These are phyloP conservation scores for Mythimna vitellina DNA, from an alignment of 2,888 invertebrate genomes.

Conservation along the genomic window DNA sequence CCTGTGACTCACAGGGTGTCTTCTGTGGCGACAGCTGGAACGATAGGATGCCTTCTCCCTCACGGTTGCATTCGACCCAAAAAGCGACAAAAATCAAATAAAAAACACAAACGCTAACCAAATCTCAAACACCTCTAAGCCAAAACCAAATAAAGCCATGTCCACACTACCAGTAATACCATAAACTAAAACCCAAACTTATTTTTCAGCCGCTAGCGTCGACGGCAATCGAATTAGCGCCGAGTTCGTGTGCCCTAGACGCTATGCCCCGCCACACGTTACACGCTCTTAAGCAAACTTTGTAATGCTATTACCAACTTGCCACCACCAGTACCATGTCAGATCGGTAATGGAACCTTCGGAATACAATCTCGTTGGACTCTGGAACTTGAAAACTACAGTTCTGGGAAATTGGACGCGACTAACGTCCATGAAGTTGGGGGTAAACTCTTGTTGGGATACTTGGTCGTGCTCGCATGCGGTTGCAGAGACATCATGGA, in stretches of 20 bases:
- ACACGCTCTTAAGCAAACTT: slow-evolving; percentile 79
- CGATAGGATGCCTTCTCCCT: too few species aligned
- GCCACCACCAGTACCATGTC: slow-evolving; percentile 61
- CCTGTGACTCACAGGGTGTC: too few species aligned
- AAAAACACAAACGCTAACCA: neutral
- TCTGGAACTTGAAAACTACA: slow-evolving; percentile 52
- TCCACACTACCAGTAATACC: slow-evolving; percentile 35
- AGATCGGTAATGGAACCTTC: slow-evolving; percentile 69
- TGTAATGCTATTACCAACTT: slow-evolving; percentile 79
- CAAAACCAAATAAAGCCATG: slow-evolving; percentile 38
- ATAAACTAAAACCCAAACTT: slow-evolving; percentile 58
- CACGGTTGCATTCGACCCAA: neutral
- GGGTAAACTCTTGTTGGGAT: slow-evolving; percentile 32
- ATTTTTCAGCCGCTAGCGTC: slow-evolving; percentile 66
- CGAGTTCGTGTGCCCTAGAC: slow-evolving; percentile 70
- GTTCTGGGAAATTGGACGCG: slow-evolving; percentile 59
- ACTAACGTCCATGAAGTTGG: slow-evolving; percentile 60
- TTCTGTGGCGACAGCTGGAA: too few species aligned
- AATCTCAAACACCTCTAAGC: slow-evolving; percentile 33
- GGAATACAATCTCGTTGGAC: slow-evolving; percentile 71
- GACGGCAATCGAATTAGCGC: slow-evolving; percentile 69
- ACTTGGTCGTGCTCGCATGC: slow-evolving; percentile 20
- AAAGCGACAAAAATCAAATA: neutral
- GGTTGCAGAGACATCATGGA: neutral
- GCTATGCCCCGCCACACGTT: slow-evolving; percentile 75